Evolutionary conservation across 2,797 vertebrate genomes (phyloP).

Genomic region (Premnoplex brunnescens): DNA sequence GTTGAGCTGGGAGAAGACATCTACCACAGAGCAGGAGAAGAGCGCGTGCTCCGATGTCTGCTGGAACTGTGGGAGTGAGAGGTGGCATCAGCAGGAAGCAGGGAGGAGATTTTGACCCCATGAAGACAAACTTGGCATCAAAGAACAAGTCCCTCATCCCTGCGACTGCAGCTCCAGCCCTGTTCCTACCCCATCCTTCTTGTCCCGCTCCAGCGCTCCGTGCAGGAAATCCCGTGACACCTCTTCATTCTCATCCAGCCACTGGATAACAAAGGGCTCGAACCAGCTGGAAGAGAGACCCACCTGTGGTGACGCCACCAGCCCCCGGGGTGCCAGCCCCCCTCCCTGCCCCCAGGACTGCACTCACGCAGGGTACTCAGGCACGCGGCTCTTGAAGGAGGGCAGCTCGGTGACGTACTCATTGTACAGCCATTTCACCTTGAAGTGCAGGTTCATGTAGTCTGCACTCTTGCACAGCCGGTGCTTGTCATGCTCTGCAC

Average conservation of each 20-base stretch:
- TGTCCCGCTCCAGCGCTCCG: conserved; percentile 95
- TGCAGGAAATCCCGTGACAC: conserved; percentile 96
- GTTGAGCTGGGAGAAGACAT: conserved; percentile 98
- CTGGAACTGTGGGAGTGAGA: conserved; percentile 84
- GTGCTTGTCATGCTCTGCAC: conserved; percentile 94
- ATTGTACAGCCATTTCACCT: conserved; percentile 99
- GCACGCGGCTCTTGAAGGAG: conserved; percentile 93
- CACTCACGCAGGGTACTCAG: conserved; percentile 97
- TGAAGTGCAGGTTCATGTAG: conserved; percentile 99
- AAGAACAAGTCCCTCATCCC: not conserved
- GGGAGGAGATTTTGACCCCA: not conserved
- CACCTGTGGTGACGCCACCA: not conserved
- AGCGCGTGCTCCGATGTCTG: conserved; percentile 96
- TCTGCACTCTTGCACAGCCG: conserved; percentile 97
- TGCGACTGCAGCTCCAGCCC: rapidly evolving
- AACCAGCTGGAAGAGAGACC: conserved; percentile 86
- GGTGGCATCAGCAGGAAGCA: not conserved
- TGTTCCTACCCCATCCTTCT: conserved; percentile 93
- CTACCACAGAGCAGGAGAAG: conserved; percentile 98
- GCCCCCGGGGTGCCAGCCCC: rapidly evolving
- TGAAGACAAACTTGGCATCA: not conserved
- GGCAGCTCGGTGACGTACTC: conserved; percentile 97
- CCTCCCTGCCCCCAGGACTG: not conserved
- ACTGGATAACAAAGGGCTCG: conserved; percentile 97
- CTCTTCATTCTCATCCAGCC: conserved; percentile 98